Conservation (phyloP, 2,888 invertebrate genomes). For the Petrolisthes manimaculis region DNA sequence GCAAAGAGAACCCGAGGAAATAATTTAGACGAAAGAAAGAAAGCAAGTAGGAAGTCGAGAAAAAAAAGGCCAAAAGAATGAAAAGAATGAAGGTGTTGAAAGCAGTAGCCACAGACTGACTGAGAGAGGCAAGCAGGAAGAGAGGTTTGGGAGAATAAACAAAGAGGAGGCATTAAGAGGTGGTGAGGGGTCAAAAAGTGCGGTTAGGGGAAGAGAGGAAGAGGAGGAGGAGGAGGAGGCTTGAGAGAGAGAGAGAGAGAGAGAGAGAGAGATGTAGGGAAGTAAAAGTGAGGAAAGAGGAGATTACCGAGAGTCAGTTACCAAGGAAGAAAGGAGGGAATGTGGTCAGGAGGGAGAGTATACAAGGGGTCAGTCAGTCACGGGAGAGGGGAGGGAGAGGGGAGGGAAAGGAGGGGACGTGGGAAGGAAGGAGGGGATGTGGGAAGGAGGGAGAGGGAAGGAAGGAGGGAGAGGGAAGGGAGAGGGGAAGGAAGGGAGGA, state of each 20-base stretch:
- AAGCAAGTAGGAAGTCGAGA: background rate
- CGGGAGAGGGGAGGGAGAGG: background rate
- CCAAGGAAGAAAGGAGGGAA: no score
- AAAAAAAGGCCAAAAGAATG: background rate
- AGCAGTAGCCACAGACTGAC: background rate
- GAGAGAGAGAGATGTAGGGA: background rate
- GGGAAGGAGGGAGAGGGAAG: background rate
- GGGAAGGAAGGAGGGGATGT: background rate
- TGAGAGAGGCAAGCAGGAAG: no score
- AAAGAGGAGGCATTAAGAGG: background rate
- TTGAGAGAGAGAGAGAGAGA: conserved; percentile 1
- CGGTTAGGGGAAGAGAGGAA: background rate
- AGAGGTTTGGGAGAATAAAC: background rate
- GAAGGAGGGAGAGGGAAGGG: background rate
- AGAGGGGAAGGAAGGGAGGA: background rate
- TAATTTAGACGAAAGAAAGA: background rate
- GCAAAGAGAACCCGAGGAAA: no score
- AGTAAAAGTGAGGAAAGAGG: no score
- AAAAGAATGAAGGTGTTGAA: background rate
- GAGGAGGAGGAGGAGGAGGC: background rate
- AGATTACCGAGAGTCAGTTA: no score
- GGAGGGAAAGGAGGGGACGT: background rate
- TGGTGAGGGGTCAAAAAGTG: background rate
- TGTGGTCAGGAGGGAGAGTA: background rate
- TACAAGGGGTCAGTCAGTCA: background rate